Evolutionary conservation across 2,888 invertebrate species (phyloP).

Genomic region (Lutraria lutraria): DNA sequence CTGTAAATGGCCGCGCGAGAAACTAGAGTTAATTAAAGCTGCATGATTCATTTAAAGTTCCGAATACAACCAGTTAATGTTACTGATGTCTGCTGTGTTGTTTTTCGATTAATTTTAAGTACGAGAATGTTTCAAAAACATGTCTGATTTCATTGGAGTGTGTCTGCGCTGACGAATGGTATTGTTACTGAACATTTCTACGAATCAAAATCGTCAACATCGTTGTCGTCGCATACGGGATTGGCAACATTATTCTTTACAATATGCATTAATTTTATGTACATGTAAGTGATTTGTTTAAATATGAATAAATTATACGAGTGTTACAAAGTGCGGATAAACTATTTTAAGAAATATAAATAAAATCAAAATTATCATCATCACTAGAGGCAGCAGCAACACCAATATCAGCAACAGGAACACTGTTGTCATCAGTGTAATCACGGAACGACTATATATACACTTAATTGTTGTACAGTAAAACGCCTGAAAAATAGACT

Average conservation of each 20-base stretch:
- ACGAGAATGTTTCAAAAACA: not conserved
- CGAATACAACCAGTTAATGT: slow-evolving; percentile 12
- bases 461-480: no score
- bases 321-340: no score
- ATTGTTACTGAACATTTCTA: not conserved
- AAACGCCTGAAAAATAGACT: no score
- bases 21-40: slow-evolving; percentile 65
- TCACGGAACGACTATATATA: not conserved
- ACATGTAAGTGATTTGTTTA: no score
- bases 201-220: not conserved
- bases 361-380: not conserved
- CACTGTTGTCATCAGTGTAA: not conserved
- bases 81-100: slow-evolving; percentile 23
- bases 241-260: not conserved
- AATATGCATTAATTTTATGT: not conserved
- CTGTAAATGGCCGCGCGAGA: slow-evolving; percentile 51
- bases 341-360: no score
- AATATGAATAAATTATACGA: no score
- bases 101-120: slow-evolving; percentile 4
- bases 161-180: not conserved
- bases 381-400: not conserved
- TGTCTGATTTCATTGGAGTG: not conserved
- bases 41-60: slow-evolving; percentile 50
- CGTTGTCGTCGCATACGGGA: not conserved
- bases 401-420: not conserved